These are phyloP conservation scores for Drosophila pandora DNA, from an alignment of 1,140 invertebrate species.

Conservation along the genomic window DNA sequence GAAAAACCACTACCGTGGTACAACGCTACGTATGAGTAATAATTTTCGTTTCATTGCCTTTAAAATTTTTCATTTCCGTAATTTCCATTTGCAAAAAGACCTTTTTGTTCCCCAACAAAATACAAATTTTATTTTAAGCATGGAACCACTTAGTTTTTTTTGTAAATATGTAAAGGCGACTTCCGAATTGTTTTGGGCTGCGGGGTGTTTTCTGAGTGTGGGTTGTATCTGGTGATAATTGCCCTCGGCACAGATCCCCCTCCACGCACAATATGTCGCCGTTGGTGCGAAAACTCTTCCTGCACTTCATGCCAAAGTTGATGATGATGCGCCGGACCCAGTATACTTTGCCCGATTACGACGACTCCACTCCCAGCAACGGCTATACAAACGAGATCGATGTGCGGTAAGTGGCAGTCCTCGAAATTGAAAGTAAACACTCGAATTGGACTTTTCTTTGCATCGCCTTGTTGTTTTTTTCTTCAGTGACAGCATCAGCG, in stretches of 20 bases:
- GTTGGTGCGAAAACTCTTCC: conserved; percentile 93
- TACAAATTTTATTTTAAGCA: no score
- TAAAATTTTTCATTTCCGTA: background rate
- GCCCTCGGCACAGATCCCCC: conserved; percentile 89
- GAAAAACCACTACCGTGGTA: no score
- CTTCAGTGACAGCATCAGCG: conserved; percentile 85
- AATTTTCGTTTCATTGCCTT: no score
- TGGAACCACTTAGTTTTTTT: no score
- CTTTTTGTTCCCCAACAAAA: no score
- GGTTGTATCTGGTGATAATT: conserved; percentile 21
- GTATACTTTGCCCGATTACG: conserved; percentile 92
- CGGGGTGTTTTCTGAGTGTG: conserved; percentile 1
- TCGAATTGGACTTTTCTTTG: conserved; percentile 7
- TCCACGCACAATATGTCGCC: conserved; percentile 98
- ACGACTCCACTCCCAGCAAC: conserved; percentile 90
- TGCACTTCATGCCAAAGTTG: conserved; percentile 94
- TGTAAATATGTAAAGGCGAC: conserved; percentile 1
- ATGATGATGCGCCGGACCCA: conserved; percentile 95
- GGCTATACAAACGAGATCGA: conserved; percentile 91
- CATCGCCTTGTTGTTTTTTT: conserved; percentile 9
- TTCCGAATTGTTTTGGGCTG: background rate
- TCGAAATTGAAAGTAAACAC: conserved; percentile 38
- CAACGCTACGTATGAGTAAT: no score
- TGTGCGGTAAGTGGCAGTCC: conserved; percentile 86
- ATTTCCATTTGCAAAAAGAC: no score